A percentile compares a stretch with the other conserved stretches of the same genome.
phyloP scores from a whole-genome alignment of 2,113 vertebrate genomes.

The Acrocephalus arundinaceus region DNA sequence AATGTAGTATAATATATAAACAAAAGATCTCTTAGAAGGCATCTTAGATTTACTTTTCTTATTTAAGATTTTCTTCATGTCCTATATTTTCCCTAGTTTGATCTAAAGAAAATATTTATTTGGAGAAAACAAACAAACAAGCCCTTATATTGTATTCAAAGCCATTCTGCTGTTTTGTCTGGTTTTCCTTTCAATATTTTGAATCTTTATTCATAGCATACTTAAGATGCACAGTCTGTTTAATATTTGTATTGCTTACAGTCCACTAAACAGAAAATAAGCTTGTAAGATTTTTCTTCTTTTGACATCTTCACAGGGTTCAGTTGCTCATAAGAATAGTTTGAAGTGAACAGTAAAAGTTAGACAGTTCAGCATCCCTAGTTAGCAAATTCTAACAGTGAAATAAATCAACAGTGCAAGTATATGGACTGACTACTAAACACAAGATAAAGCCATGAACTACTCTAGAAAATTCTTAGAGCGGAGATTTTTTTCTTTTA shows the following conservation, averaged over 20 bases:
- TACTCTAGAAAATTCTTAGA: not conserved
- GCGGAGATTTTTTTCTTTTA: not conserved
- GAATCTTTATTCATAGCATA: not conserved
- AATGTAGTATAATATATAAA: not conserved
- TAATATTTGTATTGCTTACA: slow-evolving; percentile 22
- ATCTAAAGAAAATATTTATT: not conserved
- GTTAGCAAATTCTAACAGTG: not conserved
- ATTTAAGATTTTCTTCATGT: not conserved
- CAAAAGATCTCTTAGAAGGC: not conserved
- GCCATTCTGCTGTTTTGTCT: not conserved
- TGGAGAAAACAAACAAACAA: not conserved
- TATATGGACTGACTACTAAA: not conserved
- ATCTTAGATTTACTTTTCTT: not conserved
- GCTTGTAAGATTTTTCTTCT: not conserved
- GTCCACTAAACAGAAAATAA: slow-evolving; percentile 19
- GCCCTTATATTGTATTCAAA: not conserved
- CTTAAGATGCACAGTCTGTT: not conserved
- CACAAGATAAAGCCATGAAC: not conserved
- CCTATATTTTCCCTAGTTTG: not conserved
- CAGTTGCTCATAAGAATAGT: not conserved
- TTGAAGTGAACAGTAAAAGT: not conserved
- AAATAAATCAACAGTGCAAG: not conserved
- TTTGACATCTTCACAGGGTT: not conserved
- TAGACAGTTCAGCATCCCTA: not conserved
- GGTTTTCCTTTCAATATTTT: not conserved